These are phyloP conservation scores for Capricornis sumatraensis DNA, from an alignment of 2,113 vertebrate genomes.

Conservation along the genomic window DNA sequence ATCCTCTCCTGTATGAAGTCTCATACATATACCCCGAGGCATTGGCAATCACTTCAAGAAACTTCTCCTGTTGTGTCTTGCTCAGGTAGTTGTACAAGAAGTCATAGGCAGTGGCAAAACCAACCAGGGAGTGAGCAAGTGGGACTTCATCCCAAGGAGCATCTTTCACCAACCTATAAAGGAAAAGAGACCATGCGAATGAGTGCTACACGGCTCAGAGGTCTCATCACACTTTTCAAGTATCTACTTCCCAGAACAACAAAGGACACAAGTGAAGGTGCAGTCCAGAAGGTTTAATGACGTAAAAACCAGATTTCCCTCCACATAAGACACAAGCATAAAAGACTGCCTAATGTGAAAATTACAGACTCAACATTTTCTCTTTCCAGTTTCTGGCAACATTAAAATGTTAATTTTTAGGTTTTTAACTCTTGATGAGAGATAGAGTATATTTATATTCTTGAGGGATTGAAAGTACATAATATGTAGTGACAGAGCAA, in stretches of 20 bases:
- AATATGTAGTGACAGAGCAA: background rate
- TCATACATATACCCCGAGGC: constrained; percentile 95
- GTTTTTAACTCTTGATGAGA: background rate
- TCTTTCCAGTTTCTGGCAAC: background rate
- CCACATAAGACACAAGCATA: background rate
- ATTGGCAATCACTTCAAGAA: constrained; percentile 96
- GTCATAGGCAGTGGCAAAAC: constrained; percentile 97
- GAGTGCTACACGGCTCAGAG: background rate
- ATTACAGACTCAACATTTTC: background rate
- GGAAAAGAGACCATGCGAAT: constrained; percentile 40
- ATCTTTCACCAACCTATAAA: constrained; percentile 95
- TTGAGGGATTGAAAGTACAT: background rate
- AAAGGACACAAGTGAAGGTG: background rate
- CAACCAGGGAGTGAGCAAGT: constrained; percentile 95
- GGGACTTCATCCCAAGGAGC: constrained; percentile 98
- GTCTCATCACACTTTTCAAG: background rate
- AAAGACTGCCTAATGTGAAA: background rate
- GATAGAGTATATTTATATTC: background rate
- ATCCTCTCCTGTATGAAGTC: constrained; percentile 93
- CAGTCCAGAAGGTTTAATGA: background rate
- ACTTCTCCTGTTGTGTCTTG: constrained; percentile 92
- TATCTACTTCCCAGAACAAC: background rate
- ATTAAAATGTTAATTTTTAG: background rate
- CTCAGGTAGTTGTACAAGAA: constrained; percentile 93
- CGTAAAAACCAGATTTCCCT: background rate